These are phyloP conservation scores for Borostomias antarcticus DNA, from an alignment of 2,797 vertebrate species.

Conservation along the genomic window DNA sequence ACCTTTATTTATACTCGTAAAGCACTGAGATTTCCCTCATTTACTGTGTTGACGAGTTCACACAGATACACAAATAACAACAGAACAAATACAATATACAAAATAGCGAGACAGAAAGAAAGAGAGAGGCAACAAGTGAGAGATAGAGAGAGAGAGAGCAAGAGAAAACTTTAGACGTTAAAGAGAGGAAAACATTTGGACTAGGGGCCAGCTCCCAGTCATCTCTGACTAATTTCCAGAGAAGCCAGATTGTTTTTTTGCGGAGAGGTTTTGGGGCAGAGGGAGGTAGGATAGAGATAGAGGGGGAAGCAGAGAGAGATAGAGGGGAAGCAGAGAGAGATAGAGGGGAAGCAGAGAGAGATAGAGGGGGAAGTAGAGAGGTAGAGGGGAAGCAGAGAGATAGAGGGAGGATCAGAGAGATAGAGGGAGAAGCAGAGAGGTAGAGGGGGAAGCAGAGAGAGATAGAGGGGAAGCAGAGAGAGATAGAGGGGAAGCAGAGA, in stretches of 20 bases:
- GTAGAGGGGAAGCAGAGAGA: too few species aligned
- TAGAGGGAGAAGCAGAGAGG: neutral
- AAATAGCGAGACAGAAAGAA: slow-evolving; percentile 25
- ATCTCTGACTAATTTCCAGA: slow-evolving; percentile 58
- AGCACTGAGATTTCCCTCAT: too few species aligned
- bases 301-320: slow-evolving; percentile 30
- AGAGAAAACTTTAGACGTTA: slow-evolving; percentile 35
- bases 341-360: slow-evolving; percentile 1
- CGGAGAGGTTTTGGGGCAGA: slow-evolving; percentile 16
- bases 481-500: neutral
- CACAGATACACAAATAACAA: too few species aligned
- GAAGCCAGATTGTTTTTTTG: slow-evolving; percentile 67
- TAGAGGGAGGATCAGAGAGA: too few species aligned
- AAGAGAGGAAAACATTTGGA: slow-evolving; percentile 55
- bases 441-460: neutral
- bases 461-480: neutral
- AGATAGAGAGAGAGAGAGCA: neutral
- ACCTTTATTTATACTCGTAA: too few species aligned
- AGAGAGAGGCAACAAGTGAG: slow-evolving; percentile 17
- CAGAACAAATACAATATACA: neutral
- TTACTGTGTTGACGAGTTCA: too few species aligned
- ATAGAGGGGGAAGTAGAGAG: neutral
- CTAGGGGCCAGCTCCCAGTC: slow-evolving; percentile 50
- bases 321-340: neutral
- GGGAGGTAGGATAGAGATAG: slow-evolving; percentile 2